Percentiles rank a stretch among this genome's conserved stretches.
Evolutionary conservation across 23 tunicate genomes (phyloP).

Genomic region (Halocynthia aurantium): DNA sequence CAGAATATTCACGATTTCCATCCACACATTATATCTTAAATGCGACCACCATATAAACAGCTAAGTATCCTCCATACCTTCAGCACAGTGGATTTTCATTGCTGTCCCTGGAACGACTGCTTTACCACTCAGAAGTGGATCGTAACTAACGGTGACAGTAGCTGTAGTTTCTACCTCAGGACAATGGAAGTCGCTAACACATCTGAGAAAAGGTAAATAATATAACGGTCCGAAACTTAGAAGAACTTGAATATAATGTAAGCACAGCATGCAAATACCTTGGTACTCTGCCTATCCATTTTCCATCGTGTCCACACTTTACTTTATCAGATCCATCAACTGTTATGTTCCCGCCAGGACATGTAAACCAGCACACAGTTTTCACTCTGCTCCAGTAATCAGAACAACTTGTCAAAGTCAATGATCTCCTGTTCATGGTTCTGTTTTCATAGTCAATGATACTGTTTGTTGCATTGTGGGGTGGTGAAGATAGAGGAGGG

Average conservation of each 20-base stretch:
- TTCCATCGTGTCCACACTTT: conserved; percentile 6
- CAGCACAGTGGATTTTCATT: conserved; percentile 8
- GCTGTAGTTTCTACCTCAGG: neutral
- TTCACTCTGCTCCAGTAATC: neutral
- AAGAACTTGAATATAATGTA: neutral
- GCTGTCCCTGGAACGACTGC: neutral
- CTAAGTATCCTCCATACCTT: neutral
- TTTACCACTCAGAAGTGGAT: neutral
- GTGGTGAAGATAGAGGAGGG: conserved; percentile 16
- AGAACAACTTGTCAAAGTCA: conserved; percentile 26
- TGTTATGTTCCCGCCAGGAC: conserved; percentile 16
- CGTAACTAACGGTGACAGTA: neutral
- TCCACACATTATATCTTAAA: no score
- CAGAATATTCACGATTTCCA: no score
- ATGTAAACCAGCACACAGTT: conserved; percentile 16
- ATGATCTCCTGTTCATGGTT: neutral
- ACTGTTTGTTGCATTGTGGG: conserved; percentile 15
- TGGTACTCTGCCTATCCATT: conserved; percentile 19
- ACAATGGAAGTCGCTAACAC: conserved; percentile 9
- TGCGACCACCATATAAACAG: no score
- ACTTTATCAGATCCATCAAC: conserved; percentile 12
- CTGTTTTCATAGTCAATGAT: neutral
- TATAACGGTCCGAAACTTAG: neutral
- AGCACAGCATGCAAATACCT: conserved; percentile 8
- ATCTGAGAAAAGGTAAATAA: neutral